Conservation (phyloP, 1,140 invertebrate genomes). For the Protaetia brevitarsis region DNA sequence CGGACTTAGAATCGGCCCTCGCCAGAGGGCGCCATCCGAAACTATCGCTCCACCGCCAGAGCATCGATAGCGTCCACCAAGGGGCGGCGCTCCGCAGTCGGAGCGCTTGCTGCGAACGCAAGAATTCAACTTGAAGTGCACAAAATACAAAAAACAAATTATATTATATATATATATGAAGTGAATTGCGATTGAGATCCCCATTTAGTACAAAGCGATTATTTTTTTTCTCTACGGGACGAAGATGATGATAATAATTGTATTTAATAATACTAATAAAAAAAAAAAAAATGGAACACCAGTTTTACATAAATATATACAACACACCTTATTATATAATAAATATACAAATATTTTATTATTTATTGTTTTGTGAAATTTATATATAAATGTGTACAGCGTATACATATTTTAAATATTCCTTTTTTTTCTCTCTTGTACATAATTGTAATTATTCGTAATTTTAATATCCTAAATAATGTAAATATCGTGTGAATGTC, state of each 20-base stretch:
- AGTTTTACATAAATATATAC: conserved; percentile 9
- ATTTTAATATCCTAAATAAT: not conserved
- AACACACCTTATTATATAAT: too few species aligned
- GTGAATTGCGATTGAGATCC: not conserved
- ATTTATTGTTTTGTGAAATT: not conserved
- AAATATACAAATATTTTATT: too few species aligned
- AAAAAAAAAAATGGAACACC: not conserved
- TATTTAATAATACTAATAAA: not conserved
- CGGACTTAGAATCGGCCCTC: conserved; percentile 22
- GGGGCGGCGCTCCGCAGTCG: not conserved
- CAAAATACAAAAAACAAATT: not conserved
- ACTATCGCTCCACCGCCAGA: conserved; percentile 35
- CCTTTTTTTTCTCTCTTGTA: not conserved
- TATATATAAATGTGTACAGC: not conserved
- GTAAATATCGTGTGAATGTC: not conserved
- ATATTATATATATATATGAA: not conserved
- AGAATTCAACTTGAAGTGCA: conserved; percentile 40
- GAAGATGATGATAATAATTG: not conserved
- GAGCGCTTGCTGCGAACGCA: conserved; percentile 33
- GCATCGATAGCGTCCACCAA: conserved; percentile 35
- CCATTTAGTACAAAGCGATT: not conserved
- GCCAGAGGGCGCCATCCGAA: conserved; percentile 1
- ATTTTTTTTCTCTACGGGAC: not conserved
- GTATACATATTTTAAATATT: conserved; percentile 11
- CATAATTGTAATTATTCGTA: not conserved